Evolutionary conservation across 2,888 invertebrate genomes (phyloP).

Genomic region (Perithous albicinctus): DNA sequence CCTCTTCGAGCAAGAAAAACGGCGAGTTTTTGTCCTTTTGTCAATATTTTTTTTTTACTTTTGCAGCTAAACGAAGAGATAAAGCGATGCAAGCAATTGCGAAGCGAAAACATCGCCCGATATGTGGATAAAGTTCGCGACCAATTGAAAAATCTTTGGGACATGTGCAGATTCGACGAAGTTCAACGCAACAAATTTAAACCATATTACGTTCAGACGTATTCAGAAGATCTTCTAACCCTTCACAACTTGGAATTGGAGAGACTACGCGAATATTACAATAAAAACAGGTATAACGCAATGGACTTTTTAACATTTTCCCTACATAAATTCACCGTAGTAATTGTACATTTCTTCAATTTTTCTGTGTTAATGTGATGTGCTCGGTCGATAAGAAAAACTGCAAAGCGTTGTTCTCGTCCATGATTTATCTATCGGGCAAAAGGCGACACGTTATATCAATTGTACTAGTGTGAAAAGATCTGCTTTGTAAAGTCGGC

Average conservation of each 20-base stretch:
- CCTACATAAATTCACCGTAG: constrained; percentile 86
- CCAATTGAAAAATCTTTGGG: constrained; percentile 92
- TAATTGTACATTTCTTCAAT: constrained; percentile 82
- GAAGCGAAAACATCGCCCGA: neutral
- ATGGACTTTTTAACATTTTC: neutral
- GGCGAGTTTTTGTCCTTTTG: constrained; percentile 16
- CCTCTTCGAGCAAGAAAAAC: neutral
- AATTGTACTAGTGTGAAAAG: too few relatives aligned
- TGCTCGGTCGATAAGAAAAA: too few relatives aligned
- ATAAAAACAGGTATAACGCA: constrained; percentile 87
- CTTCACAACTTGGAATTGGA: constrained; percentile 92
- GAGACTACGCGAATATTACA: constrained; percentile 88
- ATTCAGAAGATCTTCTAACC: constrained; percentile 92
- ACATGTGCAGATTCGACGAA: constrained; percentile 90
- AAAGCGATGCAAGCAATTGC: constrained; percentile 83
- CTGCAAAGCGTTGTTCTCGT: too few relatives aligned
- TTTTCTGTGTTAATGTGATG: too few relatives aligned
- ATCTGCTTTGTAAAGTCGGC: too few relatives aligned
- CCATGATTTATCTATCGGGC: too few relatives aligned
- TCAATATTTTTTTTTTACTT: constrained; percentile 22
- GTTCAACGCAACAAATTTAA: constrained; percentile 88
- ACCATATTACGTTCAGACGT: constrained; percentile 89
- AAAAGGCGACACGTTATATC: too few relatives aligned
- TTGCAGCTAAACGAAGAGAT: constrained; percentile 89
- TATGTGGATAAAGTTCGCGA: constrained; percentile 84